Base-by-base conservation (phyloP, 2,113 vertebrate genomes). In the Chaetodon auriga region DNA sequence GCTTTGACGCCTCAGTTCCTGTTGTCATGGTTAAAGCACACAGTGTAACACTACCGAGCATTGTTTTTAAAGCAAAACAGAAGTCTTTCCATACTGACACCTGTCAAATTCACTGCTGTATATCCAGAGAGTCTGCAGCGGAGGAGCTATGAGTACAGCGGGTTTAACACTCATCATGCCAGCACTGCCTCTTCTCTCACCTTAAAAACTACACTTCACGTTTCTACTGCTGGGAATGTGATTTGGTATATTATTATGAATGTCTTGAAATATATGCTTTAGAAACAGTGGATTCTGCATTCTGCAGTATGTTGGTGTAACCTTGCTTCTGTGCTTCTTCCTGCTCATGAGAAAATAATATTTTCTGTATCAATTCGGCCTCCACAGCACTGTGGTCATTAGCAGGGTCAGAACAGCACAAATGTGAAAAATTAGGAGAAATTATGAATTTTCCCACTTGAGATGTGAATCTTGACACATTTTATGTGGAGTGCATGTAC, bases 61-160 rank as follows among this genome's bases (percentile, higher is more conserved):
- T 35, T 64, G 38, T 77, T 68, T 62, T 53, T 14, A 12, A 38
- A 60, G 64, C 53, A 64, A 78, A 84, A 63, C 45, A 66, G 58
- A 87, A 66, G 75, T 71, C 45, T 80, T 48, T 66, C 64, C 82
- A 48, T 72, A 87, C 83, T 91, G 93, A 83, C 90, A 92, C 58
- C 85, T 89, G 92, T 91, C 92, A 94, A 49, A 68, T 36, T 43
- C 57, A 61, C 71, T 54, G 75, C 83, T 58, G 58, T 48, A 63
- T 70, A 73, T 54, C 46, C 68, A 61, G 35, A 71, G 54, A 45
- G 78, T 84, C 75, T 81, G 75, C 77, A 45, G 66, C 48, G 48
- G 48, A 66, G 78, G 75, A 48, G 69, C 45, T 65, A 21, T 2
- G 60, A 76, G 72, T 58, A 65, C 78, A 68, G 74, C 64, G 76